These are phyloP conservation scores for Mallotus villosus DNA, from an alignment of 2,797 vertebrate genomes.

Conservation along the genomic window DNA sequence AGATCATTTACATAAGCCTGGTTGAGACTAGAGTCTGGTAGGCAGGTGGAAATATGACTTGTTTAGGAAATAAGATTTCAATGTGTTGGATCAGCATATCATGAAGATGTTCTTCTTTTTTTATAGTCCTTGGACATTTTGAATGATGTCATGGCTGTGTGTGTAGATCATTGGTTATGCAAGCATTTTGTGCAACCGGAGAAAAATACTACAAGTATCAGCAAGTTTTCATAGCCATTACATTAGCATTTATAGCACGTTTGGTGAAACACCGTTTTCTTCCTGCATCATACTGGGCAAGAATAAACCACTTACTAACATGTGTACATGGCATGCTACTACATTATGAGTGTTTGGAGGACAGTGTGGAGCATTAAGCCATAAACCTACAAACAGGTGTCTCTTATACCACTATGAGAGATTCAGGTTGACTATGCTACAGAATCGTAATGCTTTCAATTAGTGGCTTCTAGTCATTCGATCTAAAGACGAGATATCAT, in stretches of 20 bases:
- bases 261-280: too few species aligned
- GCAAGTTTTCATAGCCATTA: too few species aligned
- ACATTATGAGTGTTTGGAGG: too few species aligned
- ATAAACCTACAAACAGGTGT: too few species aligned
- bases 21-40: not conserved
- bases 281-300: too few species aligned
- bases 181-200: not conserved
- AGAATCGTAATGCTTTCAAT: not conserved
- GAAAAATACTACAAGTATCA: too few species aligned
- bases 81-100: not conserved
- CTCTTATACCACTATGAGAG: not conserved
- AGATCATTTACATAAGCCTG: constrained; percentile 5
- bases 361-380: too few species aligned
- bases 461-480: not conserved
- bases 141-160: not conserved
- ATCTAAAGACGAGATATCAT: not conserved
- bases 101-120: not conserved
- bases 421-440: not conserved
- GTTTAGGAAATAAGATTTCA: not conserved
- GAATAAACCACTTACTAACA: too few species aligned
- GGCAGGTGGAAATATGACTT: not conserved
- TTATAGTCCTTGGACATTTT: not conserved
- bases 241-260: too few species aligned
- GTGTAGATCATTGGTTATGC: not conserved
- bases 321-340: too few species aligned